Conservation (phyloP, 2,888 invertebrate genomes). For the Tachina fera region DNA sequence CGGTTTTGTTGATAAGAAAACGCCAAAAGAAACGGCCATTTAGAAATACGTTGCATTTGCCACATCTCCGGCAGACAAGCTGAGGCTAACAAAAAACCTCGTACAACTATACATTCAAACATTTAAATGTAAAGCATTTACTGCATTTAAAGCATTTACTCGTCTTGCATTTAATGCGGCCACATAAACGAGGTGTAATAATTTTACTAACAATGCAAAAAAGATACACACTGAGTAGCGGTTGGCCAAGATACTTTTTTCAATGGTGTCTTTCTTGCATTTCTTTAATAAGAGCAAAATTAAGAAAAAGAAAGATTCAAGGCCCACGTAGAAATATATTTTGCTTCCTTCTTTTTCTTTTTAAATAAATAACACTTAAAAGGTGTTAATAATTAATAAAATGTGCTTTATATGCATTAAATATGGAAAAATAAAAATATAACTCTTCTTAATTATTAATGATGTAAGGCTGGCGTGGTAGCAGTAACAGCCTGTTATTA, state of each 20-base stretch:
- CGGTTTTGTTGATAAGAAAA: conserved; percentile 77
- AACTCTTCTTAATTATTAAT: conserved; percentile 62
- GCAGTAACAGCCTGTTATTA: conserved; percentile 4
- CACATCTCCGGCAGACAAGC: not conserved
- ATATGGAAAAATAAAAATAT: not conserved
- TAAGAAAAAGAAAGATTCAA: not conserved
- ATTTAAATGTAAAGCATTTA: conserved; percentile 25
- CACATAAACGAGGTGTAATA: conserved; percentile 42
- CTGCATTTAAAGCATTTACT: conserved; percentile 18
- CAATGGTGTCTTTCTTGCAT: not conserved
- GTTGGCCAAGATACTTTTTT: conserved; percentile 8
- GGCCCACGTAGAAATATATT: conserved; percentile 50
- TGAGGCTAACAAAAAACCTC: not conserved
- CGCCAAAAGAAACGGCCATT: conserved; percentile 69
- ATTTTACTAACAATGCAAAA: conserved; percentile 45
- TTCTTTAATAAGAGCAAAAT: conserved; percentile 16
- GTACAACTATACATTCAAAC: not conserved
- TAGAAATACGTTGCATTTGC: conserved; percentile 39
- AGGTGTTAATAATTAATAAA: conserved; percentile 71
- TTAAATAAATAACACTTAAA: conserved; percentile 29
- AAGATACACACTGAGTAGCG: not conserved
- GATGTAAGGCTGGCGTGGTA: conserved; percentile 48
- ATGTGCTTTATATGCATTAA: conserved; percentile 33
- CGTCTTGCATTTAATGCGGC: conserved; percentile 2
- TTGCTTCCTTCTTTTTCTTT: not conserved